Evolutionary conservation across 35 echinoderm and acorn worm genomes (phyloP).

Genomic region (Anneissia japonica): DNA sequence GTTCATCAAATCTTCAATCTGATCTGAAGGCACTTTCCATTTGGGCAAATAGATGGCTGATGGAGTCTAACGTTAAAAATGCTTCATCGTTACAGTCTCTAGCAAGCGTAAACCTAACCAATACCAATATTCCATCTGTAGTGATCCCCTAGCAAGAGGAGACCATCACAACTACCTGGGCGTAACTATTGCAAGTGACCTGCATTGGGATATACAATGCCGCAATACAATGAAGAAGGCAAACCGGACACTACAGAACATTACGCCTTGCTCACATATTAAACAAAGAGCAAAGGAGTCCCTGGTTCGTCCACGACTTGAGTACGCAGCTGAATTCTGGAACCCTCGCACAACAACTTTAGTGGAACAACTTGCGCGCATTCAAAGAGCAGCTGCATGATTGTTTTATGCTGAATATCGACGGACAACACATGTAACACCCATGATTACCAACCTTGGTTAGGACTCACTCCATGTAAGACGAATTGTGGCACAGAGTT

Average conservation of each 20-base stretch:
- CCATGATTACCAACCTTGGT: not conserved
- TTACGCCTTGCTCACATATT: too few species aligned
- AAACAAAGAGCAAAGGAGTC: slow-evolving; percentile 15
- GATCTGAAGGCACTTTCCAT: too few species aligned
- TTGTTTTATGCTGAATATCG: slow-evolving; percentile 10
- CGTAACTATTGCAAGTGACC: slow-evolving; percentile 12
- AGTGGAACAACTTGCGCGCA: slow-evolving; percentile 12
- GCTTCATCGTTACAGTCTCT: too few species aligned
- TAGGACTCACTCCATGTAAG: not conserved
- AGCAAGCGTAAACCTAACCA: too few species aligned
- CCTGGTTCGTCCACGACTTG: slow-evolving; percentile 46
- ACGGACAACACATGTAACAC: not conserved
- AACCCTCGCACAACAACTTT: slow-evolving; percentile 1
- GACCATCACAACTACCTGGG: slow-evolving; percentile 25
- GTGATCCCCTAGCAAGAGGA: slow-evolving; percentile 14
- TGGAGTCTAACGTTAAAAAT: too few species aligned
- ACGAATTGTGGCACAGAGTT: slow-evolving; percentile 4
- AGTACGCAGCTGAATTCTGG: slow-evolving; percentile 33
- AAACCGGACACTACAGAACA: slow-evolving; percentile 5
- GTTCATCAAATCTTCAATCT: too few species aligned
- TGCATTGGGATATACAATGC: slow-evolving; percentile 27
- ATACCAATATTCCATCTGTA: too few species aligned
- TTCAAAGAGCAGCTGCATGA: slow-evolving; percentile 19
- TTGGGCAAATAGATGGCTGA: too few species aligned
- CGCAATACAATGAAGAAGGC: slow-evolving; percentile 8